These are phyloP conservation scores for Glyptemys insculpta DNA, from an alignment of 2,797 vertebrate species.

Conservation along the genomic window DNA sequence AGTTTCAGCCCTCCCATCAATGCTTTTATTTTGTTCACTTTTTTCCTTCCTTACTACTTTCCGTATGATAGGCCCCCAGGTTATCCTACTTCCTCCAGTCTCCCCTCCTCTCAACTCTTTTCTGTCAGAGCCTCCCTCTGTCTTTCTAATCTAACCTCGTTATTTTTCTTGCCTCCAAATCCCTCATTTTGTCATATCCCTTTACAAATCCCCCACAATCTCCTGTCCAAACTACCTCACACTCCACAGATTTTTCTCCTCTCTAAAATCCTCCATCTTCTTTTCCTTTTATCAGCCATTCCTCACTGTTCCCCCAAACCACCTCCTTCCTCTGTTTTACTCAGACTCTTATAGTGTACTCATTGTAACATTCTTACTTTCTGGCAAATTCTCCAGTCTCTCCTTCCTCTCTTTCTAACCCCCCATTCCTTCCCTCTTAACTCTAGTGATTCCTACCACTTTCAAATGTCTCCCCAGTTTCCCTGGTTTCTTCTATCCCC, in stretches of 20 bases:
- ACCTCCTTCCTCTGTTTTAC: neutral
- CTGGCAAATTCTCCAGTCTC: neutral
- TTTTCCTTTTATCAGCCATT: neutral
- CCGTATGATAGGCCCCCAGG: neutral
- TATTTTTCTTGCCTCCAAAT: neutral
- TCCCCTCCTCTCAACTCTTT: neutral
- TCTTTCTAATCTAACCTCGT: neutral
- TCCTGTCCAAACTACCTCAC: neutral
- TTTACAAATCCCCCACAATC: neutral
- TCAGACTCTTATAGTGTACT: neutral
- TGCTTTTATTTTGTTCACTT: neutral
- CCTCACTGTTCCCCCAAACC: neutral
- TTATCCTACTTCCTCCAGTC: neutral
- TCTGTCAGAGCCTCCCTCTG: neutral
- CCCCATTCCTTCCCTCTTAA: neutral
- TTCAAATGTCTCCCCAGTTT: neutral
- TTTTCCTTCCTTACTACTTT: neutral
- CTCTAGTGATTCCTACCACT: no score
- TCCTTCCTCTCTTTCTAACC: neutral
- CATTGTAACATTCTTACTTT: neutral
- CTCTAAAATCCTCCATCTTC: neutral
- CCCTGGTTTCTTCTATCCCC: neutral
- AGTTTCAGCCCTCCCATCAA: neutral
- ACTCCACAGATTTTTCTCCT: neutral
- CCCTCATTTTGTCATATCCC: neutral